Evolutionary conservation across 1,140 invertebrate species (phyloP).

Genomic region (Galendromus occidentalis): DNA sequence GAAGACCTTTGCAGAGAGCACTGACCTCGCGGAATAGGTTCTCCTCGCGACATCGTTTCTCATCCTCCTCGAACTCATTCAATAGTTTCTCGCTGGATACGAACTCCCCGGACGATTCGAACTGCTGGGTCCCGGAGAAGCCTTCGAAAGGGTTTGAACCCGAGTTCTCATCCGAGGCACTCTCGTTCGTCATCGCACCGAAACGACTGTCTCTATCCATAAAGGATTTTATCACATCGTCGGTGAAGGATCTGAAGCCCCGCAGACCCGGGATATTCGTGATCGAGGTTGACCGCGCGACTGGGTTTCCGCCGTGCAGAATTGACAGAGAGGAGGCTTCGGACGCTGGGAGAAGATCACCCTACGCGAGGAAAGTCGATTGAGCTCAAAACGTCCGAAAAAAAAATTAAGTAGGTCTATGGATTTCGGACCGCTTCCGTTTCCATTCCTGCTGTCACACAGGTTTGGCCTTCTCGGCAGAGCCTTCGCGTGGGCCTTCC

Average conservation of each 20-base stretch:
- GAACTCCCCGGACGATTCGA: background rate
- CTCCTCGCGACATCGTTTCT: conserved; percentile 2
- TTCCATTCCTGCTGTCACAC: no score
- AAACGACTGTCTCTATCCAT: background rate
- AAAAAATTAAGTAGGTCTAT: no score
- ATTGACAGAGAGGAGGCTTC: background rate
- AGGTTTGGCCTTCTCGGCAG: no score
- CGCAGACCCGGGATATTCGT: background rate
- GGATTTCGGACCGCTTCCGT: no score
- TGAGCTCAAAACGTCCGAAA: no score
- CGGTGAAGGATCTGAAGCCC: background rate
- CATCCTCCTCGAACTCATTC: background rate
- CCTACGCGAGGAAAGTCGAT: background rate
- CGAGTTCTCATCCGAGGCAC: background rate
- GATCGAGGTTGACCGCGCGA: background rate
- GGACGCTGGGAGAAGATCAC: background rate
- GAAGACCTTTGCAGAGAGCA: no score
- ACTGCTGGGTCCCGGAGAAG: background rate
- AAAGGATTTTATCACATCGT: background rate
- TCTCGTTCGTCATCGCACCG: background rate
- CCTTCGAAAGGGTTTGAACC: background rate
- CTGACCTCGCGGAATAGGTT: background rate
- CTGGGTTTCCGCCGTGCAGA: background rate
- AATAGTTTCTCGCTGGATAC: background rate
- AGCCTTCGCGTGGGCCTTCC: no score